Conservation (phyloP, 2,113 vertebrate species). For the Embiotoca jacksoni region DNA sequence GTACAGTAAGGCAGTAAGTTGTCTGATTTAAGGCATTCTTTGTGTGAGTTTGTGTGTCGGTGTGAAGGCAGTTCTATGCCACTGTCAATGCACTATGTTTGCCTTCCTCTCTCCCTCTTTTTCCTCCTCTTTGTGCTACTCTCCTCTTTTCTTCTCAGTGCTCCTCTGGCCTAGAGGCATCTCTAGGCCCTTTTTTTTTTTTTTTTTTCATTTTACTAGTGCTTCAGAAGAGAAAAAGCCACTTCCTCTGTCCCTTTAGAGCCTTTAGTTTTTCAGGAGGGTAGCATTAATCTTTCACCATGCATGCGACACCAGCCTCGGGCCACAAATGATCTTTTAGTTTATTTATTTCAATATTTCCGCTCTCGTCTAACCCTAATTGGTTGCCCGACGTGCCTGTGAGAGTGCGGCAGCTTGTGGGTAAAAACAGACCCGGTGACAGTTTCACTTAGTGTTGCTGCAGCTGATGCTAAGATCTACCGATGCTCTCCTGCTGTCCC, state of each 20-base stretch:
- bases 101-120: constrained; percentile 6
- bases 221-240: constrained; percentile 75
- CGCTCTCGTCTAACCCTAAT: constrained; percentile 61
- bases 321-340: constrained; percentile 80
- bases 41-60: constrained; percentile 26
- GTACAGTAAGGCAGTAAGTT: neutral
- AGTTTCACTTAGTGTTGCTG: constrained; percentile 45
- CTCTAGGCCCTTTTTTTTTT: constrained; percentile 64
- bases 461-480: constrained; percentile 47
- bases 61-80: constrained; percentile 37
- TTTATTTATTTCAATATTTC: constrained; percentile 83
- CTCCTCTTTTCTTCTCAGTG: constrained; percentile 19
- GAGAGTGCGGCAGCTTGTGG: constrained; percentile 38
- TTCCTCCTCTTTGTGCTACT: constrained; percentile 18
- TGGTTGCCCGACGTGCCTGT: constrained; percentile 44
- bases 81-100: constrained; percentile 28
- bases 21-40: constrained; percentile 20
- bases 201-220: constrained; percentile 55
- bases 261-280: constrained; percentile 72
- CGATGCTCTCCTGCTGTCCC: constrained; percentile 40
- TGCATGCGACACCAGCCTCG: constrained; percentile 63
- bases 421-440: constrained; percentile 44
- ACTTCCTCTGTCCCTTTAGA: constrained; percentile 73
- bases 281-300: constrained; percentile 81
- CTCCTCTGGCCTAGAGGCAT: constrained; percentile 65